Conservation (phyloP, 1,140 invertebrate genomes). For the Cardiocondyla obscurior region DNA sequence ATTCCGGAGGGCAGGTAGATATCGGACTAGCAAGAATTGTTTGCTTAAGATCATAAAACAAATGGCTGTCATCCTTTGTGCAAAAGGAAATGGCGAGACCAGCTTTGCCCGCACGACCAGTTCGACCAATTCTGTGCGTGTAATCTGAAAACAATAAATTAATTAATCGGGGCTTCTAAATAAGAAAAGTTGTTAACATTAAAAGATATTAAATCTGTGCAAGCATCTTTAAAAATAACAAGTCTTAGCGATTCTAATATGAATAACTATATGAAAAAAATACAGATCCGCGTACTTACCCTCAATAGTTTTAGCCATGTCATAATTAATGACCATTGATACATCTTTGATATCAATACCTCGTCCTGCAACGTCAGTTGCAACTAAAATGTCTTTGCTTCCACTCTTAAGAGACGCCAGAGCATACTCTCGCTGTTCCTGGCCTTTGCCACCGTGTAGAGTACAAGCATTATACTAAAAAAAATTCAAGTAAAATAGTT, state of each 20-base stretch:
- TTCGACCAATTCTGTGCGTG: conserved; percentile 99
- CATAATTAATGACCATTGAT: conserved; percentile 99
- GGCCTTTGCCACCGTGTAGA: conserved; percentile 99
- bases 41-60: conserved; percentile 99
- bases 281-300: conserved; percentile 81
- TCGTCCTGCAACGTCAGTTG: conserved; percentile 99
- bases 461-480: conserved; percentile 96
- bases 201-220: neutral
- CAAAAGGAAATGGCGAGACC: conserved; percentile 98
- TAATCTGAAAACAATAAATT: no score
- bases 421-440: conserved; percentile 99
- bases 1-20: conserved; percentile 97
- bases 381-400: conserved; percentile 99
- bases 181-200: neutral
- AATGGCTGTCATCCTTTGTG: conserved; percentile 97
- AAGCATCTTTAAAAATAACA: neutral
- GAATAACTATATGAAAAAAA: conserved; percentile 8
- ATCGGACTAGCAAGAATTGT: conserved; percentile 95
- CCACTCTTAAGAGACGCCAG: conserved; percentile 97
- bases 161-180: no score
- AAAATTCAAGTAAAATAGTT: neutral
- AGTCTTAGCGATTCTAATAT: neutral
- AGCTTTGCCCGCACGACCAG: conserved; percentile 98
- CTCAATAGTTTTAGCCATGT: conserved; percentile 99
- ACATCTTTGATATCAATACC: conserved; percentile 99